A percentile compares a stretch with the other conserved stretches of the same genome.
These are phyloP conservation scores for Girardia tigrina DNA, from an alignment of 2,888 invertebrate genomes.

Conservation along the genomic window DNA sequence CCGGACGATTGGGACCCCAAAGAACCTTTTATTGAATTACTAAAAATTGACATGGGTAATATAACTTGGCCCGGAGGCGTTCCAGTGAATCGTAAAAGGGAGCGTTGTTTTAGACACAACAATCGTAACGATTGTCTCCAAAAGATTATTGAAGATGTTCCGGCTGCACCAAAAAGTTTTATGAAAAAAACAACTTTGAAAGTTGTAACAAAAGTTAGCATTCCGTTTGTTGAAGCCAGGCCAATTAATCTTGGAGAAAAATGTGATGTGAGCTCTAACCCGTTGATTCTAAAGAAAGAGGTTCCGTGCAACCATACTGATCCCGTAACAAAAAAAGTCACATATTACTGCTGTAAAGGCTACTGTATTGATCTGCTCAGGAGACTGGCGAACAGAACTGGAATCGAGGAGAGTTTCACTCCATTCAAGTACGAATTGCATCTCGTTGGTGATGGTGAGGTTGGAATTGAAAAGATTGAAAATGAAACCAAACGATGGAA, in stretches of 20 bases:
- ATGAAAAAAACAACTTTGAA: not conserved
- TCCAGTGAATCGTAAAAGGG: not conserved
- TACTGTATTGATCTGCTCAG: slow-evolving; percentile 84
- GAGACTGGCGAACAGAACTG: slow-evolving; percentile 59
- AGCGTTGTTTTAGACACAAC: not conserved
- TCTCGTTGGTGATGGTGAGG: slow-evolving; percentile 74
- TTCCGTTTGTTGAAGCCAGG: not conserved
- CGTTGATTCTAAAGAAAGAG: not conserved
- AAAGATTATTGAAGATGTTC: not conserved
- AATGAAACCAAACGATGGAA: slow-evolving; percentile 58
- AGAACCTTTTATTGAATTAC: not conserved
- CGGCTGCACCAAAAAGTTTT: not conserved
- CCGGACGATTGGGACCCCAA: not conserved
- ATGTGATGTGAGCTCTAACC: not conserved
- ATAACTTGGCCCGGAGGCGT: not conserved
- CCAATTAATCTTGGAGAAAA: not conserved
- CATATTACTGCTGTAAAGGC: slow-evolving; percentile 68
- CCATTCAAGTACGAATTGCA: slow-evolving; percentile 58
- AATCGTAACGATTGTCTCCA: not conserved
- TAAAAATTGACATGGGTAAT: not conserved
- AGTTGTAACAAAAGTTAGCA: not conserved
- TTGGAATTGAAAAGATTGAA: slow-evolving; percentile 61
- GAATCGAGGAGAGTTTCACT: slow-evolving; percentile 28
- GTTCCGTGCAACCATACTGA: not conserved
- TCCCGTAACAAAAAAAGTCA: not conserved